Percentiles rank a stretch among this genome's conserved stretches.
These are phyloP conservation scores for Sphenopsis melanotis DNA, from an alignment of 2,797 vertebrate species.

Conservation along the genomic window DNA sequence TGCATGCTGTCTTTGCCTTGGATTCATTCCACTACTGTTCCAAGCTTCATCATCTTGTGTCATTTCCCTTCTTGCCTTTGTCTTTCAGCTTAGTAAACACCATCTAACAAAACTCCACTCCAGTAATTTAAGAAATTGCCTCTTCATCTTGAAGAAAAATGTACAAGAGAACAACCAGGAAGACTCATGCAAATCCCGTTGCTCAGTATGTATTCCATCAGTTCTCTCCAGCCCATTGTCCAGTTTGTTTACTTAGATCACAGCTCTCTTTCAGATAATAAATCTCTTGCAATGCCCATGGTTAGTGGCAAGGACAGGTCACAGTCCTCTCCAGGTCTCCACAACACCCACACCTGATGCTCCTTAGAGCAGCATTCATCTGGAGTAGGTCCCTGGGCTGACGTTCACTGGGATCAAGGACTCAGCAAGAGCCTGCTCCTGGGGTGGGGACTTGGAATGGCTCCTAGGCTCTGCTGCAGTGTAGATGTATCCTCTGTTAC, in stretches of 20 bases:
- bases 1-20: background rate
- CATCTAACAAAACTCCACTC: background rate
- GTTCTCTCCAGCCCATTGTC: conserved; percentile 28
- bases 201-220: background rate
- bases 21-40: background rate
- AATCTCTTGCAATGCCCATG: background rate
- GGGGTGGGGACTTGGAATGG: background rate
- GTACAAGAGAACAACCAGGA: background rate
- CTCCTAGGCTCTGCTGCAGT: background rate
- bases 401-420: background rate
- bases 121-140: background rate
- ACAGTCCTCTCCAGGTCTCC: background rate
- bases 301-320: background rate
- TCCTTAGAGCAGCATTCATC: background rate
- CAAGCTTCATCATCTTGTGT: background rate
- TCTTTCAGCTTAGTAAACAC: background rate
- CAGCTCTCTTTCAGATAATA: background rate
- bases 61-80: background rate
- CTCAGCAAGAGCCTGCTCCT: background rate
- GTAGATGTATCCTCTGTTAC: background rate
- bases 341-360: fast-evolving
- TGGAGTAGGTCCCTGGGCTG: background rate
- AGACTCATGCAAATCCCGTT: background rate
- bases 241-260: conserved; percentile 23
- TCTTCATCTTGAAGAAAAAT: background rate